Evolutionary conservation across 1,140 invertebrate genomes (phyloP).

Genomic region (Leucophenga varia): DNA sequence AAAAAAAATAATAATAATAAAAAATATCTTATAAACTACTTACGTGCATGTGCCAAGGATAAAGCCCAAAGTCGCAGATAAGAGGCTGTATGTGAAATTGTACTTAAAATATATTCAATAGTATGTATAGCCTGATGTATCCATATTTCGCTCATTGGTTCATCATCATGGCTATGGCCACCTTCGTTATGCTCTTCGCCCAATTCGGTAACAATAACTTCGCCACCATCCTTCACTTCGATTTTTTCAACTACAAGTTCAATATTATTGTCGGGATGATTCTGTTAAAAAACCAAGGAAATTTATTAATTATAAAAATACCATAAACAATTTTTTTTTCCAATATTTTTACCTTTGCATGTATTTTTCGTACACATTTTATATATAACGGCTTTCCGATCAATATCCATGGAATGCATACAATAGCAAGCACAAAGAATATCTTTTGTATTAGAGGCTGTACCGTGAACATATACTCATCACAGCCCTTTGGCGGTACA

Average conservation of each 20-base stretch:
- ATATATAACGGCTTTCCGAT: slow-evolving; percentile 84
- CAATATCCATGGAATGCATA: slow-evolving; percentile 90
- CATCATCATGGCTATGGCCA: slow-evolving; percentile 62
- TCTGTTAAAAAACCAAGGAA: slow-evolving; percentile 4
- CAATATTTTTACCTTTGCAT: not conserved
- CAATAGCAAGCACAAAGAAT: slow-evolving; percentile 72
- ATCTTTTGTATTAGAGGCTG: slow-evolving; percentile 73
- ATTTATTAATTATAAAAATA: too few relatives aligned
- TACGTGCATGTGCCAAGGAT: slow-evolving; percentile 88
- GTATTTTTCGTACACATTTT: slow-evolving; percentile 28
- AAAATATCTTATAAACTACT: slow-evolving; percentile 42
- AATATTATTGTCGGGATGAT: too few relatives aligned
- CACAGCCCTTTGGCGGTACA: slow-evolving; percentile 60
- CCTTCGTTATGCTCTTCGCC: slow-evolving; percentile 27
- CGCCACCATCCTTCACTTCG: slow-evolving; percentile 38
- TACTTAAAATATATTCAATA: slow-evolving; percentile 92
- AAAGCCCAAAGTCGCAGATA: slow-evolving; percentile 94
- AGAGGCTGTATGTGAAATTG: slow-evolving; percentile 91
- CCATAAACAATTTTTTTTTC: too few relatives aligned
- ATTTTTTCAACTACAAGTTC: slow-evolving; percentile 28
- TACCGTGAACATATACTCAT: slow-evolving; percentile 69
- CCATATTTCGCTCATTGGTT: slow-evolving; percentile 82
- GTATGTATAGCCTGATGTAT: slow-evolving; percentile 94
- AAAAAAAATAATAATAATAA: too few relatives aligned
- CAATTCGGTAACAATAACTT: slow-evolving; percentile 34